Evolutionary conservation across 2,888 invertebrate genomes (phyloP).

Genomic region (Acanthacorydalis orientalis): DNA sequence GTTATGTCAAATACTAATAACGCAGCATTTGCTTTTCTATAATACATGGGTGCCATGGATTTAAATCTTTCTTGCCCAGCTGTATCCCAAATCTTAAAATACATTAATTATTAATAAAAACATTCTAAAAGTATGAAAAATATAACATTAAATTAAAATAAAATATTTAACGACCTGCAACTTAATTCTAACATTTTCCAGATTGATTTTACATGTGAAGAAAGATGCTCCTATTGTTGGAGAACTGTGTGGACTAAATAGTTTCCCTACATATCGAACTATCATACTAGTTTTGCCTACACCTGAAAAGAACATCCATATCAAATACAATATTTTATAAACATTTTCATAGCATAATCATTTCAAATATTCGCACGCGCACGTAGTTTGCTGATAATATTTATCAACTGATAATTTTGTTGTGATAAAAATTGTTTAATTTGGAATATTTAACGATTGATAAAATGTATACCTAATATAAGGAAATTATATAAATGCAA

Average conservation of each 20-base stretch:
- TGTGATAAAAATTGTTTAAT: too few relatives aligned
- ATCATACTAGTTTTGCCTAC: constrained; percentile 84
- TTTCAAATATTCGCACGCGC: too few relatives aligned
- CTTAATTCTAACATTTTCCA: constrained; percentile 54
- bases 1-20: constrained; percentile 77
- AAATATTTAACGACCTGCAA: constrained; percentile 43
- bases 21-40: constrained; percentile 80
- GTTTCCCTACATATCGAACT: constrained; percentile 62
- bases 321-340: not conserved
- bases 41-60: constrained; percentile 91
- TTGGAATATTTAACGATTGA: too few relatives aligned
- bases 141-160: not conserved
- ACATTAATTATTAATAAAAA: not conserved
- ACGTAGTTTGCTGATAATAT: not conserved
- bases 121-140: not conserved
- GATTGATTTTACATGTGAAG: constrained; percentile 67
- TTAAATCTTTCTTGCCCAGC: constrained; percentile 78
- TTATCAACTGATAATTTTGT: not conserved
- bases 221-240: constrained; percentile 85
- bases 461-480: too few relatives aligned
- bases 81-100: constrained; percentile 66
- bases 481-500: too few relatives aligned
- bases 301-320: constrained; percentile 36
- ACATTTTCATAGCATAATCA: not conserved
- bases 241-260: constrained; percentile 54